Evolutionary conservation across 1,140 invertebrate species (phyloP), one percentile per base, ranked within the genome.

Genomic region (Archivesica marissinica): DNA sequence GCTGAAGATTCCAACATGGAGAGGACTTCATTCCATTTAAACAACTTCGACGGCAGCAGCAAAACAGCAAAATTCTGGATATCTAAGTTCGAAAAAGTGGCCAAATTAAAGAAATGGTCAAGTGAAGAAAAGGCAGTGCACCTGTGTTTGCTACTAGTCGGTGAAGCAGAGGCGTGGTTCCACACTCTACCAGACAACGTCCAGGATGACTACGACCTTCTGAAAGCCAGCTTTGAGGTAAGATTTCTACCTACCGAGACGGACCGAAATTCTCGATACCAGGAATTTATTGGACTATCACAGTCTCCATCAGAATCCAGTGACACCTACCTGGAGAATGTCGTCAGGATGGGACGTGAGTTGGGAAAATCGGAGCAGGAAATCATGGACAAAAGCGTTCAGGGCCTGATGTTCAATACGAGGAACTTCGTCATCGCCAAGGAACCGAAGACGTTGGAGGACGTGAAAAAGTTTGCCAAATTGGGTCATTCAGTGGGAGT

Each of bases 321-420:
- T 38, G 28, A 52, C 6, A 25, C 11, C 1, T 76, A 76, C 23
- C 17, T 20, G 17, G 74, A 76, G 28, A 13, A 76, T 20, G 50
- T 76, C 23, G 20, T 35, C 17, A 33, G 25, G 38, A 13, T 3
- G 33, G 74, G 74, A 6, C 11, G 50, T 23, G 13, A 56, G 28
- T 15, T 76, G 4, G 23, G 39, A 20, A 76, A 56, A 25, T 20
- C 23, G 11, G 74, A 76, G 3, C 33, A 1, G n/a, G 74, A 76
- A 52, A 56, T 76, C 23, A 25, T 76, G 33, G 74, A 76, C 74
- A 41, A 76, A 56, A 76, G 50, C 30, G 13, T 75, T 28, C 72
- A 75, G 17, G 52, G 74, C n/a, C 28, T 76, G 20, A 52, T n/a
- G 11, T 6, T 3, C 4, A 30, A 76, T 38, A 3, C 35, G 11